Conservation (phyloP, 2,888 invertebrate genomes). For the Abrostola triplasia region DNA sequence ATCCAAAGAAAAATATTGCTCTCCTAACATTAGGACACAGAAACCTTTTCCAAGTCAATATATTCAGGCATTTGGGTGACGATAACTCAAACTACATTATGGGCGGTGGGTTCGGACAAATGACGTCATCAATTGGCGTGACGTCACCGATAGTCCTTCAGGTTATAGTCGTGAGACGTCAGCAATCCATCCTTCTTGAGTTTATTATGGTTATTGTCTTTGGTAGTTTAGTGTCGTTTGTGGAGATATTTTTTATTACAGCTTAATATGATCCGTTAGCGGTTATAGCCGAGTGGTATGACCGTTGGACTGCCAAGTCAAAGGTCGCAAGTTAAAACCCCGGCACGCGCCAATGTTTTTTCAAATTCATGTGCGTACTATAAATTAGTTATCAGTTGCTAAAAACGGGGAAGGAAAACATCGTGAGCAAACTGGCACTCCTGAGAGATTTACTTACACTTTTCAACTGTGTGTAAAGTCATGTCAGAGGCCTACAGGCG, state of each 20-base stretch:
- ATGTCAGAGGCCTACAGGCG: too few relatives aligned
- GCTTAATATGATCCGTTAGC: too few relatives aligned
- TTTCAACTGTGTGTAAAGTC: too few relatives aligned
- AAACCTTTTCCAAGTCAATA: conserved; percentile 36
- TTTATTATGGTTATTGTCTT: conserved; percentile 5
- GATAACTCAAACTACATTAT: conserved; percentile 41
- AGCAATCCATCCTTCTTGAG: conserved; percentile 1
- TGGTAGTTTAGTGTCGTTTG: conserved; percentile 6
- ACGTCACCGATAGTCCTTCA: conserved; percentile 11
- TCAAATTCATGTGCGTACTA: too few relatives aligned
- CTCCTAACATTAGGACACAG: conserved; percentile 8
- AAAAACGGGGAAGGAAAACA: too few relatives aligned
- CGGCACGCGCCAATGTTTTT: too few relatives aligned
- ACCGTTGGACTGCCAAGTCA: too few relatives aligned
- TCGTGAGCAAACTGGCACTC: too few relatives aligned
- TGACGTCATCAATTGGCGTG: conserved; percentile 38
- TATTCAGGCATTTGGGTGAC: conserved; percentile 25
- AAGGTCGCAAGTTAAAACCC: too few relatives aligned
- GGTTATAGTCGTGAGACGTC: conserved; percentile 10
- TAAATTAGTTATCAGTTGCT: too few relatives aligned
- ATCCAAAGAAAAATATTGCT: conserved; percentile 28
- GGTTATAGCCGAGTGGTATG: too few relatives aligned
- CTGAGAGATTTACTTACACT: too few relatives aligned
- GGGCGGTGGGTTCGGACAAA: conserved; percentile 31
- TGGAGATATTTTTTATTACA: conserved; percentile 1